Conservation (phyloP, 2,113 vertebrate genomes). For the Thamnaconus septentrionalis region DNA sequence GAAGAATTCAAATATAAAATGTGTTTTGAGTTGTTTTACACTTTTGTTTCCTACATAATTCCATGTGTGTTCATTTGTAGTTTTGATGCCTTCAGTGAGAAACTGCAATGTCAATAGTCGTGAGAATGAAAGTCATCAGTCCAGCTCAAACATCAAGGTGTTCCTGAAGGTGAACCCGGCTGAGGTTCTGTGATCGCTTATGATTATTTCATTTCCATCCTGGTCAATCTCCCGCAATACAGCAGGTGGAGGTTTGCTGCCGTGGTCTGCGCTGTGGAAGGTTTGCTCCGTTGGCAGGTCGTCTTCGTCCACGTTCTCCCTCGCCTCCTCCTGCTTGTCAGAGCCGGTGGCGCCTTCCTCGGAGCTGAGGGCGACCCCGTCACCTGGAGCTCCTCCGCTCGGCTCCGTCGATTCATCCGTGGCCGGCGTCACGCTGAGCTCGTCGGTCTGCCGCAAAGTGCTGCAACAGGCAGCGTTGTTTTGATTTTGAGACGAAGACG, state of each 20-base stretch:
- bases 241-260: neutral
- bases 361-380: neutral
- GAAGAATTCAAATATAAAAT: too few species aligned
- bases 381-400: neutral
- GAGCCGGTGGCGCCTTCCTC: neutral
- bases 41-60: too few species aligned
- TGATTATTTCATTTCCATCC: conserved; percentile 73
- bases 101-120: neutral
- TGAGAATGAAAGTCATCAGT: conserved; percentile 68
- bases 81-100: too few species aligned
- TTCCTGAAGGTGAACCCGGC: conserved; percentile 83
- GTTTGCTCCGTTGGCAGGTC: conserved; percentile 3
- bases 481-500: too few species aligned
- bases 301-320: conserved; percentile 29
- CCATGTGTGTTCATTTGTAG: too few species aligned
- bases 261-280: neutral
- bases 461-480: neutral
- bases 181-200: conserved; percentile 78
- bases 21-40: too few species aligned
- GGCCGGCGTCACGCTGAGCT: neutral
- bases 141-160: conserved; percentile 83
- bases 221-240: conserved; percentile 72
- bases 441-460: neutral
- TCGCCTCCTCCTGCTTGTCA: conserved; percentile 2
- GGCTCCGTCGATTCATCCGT: neutral